phyloP scores from a whole-genome alignment of 2,113 vertebrate species.

The Chlorocebus sabaeus region DNA sequence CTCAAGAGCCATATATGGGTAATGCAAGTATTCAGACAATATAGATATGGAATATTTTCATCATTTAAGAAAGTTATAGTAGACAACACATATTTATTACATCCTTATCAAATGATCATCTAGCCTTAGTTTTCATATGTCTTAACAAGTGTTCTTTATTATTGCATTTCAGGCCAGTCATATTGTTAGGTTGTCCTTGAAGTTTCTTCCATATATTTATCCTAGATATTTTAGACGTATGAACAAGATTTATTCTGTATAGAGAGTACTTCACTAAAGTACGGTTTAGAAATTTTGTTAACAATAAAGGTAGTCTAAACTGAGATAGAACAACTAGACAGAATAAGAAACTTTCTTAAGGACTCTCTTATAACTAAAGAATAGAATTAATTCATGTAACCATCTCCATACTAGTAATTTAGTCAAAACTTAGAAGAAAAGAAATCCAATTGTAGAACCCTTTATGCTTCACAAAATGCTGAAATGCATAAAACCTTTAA shows the following conservation, averaged over 20 bases:
- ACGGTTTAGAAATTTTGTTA: background rate
- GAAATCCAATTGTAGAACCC: background rate
- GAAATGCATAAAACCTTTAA: background rate
- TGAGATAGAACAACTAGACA: background rate
- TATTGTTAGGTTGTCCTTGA: background rate
- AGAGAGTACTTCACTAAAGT: background rate
- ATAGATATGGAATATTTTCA: background rate
- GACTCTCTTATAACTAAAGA: background rate
- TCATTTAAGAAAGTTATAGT: background rate
- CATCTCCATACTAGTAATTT: background rate
- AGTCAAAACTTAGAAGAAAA: slow-evolving; percentile 15
- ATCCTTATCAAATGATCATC: background rate
- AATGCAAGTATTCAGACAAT: background rate
- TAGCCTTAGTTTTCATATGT: background rate
- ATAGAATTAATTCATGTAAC: background rate
- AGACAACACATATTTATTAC: background rate
- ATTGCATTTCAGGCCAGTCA: background rate
- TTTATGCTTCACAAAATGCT: background rate
- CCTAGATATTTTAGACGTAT: background rate
- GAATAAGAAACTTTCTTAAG: background rate
- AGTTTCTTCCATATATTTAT: background rate
- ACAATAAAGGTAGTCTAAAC: background rate
- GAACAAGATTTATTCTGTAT: background rate
- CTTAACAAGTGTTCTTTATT: background rate
- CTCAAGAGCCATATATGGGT: background rate